Evolutionary conservation across 92 coral and sea anemone species (phyloP).

Genomic region (Heliopora coerulea): DNA sequence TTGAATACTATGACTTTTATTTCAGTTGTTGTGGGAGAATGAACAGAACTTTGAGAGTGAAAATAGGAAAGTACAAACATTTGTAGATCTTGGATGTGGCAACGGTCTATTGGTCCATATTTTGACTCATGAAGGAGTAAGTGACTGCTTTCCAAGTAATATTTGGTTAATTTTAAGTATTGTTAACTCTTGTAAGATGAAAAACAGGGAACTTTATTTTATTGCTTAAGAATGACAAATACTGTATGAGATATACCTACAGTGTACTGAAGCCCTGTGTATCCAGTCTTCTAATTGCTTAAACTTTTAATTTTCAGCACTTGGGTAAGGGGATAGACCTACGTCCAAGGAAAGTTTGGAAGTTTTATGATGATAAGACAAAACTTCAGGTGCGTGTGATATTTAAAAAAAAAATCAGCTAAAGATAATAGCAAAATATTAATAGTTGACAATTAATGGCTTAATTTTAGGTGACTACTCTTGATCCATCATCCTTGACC

Average conservation of each 20-base stretch:
- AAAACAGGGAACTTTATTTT: no score
- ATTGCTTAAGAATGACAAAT: no score
- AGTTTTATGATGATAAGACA: constrained; percentile 69
- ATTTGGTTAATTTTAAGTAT: no score
- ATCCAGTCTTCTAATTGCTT: no score
- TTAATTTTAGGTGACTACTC: constrained; percentile 70
- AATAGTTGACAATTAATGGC: no score
- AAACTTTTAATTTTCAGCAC: constrained; percentile 74
- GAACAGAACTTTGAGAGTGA: constrained; percentile 53
- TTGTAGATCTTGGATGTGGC: constrained; percentile 97
- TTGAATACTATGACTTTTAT: no score
- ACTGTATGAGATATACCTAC: no score
- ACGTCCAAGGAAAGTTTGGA: constrained; percentile 91
- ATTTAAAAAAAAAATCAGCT: background rate
- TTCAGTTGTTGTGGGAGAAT: constrained; percentile 81
- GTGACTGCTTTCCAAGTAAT: no score
- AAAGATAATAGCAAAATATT: constrained; percentile 2
- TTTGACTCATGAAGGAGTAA: constrained; percentile 83
- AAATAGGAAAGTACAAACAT: constrained; percentile 61
- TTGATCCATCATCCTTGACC: constrained; percentile 77
- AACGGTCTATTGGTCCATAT: constrained; percentile 92
- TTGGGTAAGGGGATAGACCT: constrained; percentile 89
- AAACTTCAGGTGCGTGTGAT: constrained; percentile 60
- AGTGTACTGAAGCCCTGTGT: no score
- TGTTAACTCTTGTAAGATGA: no score